These are phyloP conservation scores for Diarsia mendica DNA, from an alignment of 2,888 invertebrate species.

Conservation along the genomic window DNA sequence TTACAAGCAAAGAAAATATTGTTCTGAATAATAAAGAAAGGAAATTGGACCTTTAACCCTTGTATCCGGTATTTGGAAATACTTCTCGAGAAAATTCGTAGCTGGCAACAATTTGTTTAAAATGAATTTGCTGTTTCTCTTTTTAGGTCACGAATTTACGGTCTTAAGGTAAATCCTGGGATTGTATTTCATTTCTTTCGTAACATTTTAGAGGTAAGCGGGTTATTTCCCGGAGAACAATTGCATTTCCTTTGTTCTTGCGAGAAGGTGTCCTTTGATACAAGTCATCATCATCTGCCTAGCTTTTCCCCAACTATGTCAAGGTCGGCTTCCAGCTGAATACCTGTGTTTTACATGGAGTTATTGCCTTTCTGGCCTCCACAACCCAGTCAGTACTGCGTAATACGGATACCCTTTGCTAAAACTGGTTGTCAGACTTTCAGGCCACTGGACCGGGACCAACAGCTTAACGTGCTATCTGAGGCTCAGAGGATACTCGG, in stretches of 20 bases:
- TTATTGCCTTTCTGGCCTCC: too few species aligned
- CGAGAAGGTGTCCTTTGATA: not conserved
- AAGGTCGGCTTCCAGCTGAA: too few species aligned
- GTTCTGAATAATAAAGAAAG: constrained; percentile 38
- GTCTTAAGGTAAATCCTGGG: constrained; percentile 16
- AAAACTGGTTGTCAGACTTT: too few species aligned
- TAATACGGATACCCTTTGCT: too few species aligned
- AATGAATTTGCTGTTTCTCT: constrained; percentile 35
- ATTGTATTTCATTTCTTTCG: constrained; percentile 20
- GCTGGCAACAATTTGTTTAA: constrained; percentile 26
- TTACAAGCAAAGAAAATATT: constrained; percentile 38
- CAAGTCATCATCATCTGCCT: too few species aligned
- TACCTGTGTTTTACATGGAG: too few species aligned
- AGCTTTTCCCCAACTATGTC: too few species aligned
- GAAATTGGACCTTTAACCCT: constrained; percentile 41
- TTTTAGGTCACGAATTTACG: constrained; percentile 36
- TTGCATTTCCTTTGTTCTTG: constrained; percentile 14
- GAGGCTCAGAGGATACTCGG: too few species aligned
- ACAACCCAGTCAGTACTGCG: too few species aligned
- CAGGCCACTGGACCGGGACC: too few species aligned
- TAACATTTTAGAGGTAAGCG: not conserved
- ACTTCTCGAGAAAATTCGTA: constrained; percentile 25
- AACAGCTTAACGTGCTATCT: too few species aligned
- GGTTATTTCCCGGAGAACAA: not conserved
- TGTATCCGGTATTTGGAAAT: constrained; percentile 35